Base-by-base conservation (phyloP, 2,797 vertebrate species). In the Darevskia mixta region DNA sequence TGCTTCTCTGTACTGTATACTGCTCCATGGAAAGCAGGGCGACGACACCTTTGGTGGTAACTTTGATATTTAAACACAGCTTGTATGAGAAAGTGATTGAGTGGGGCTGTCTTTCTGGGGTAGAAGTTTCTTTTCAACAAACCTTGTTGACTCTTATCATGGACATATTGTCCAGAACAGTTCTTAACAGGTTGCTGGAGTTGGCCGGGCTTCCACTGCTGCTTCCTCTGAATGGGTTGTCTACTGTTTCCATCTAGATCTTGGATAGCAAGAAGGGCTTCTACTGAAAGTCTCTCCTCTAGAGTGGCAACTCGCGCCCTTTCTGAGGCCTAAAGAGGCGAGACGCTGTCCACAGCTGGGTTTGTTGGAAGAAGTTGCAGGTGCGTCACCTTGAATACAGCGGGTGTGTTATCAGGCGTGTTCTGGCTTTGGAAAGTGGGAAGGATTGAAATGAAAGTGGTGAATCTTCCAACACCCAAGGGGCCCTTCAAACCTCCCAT, bases 51-150 rank as follows among this genome's bases (percentile, higher is more conserved):
- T 13, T 71, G 29, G 71, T 79, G 23, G 75, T 64, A 61, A 38
- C 55, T 35, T 43, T 35, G 45, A 45, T 27, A 32, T 73, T 82
- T 27, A 75, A 38, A 32, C 45, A 5, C 32, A 76, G 17, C 58
- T 76, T 76, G 29, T 75, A 43, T 82, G 41, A 75, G 45, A 23
- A 87, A 32, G 8, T 64, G 38, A 18, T 76, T 66, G 41, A 32
- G 43, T 20, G 41, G n/a, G 87, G 18, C 27, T 80, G 58, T 25
- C 45, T 75, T 69, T 72, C 20, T 61, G 55, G 75, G 55, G 23
- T 43, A 84, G 38, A 43, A 84, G n/a, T 78, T 72, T 67, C 41
- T 75, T 85, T 82, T 89, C 35, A 43, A 79, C 79, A 75, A 55
- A 38, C 67, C 29, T 73, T 15, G 71, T 55, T 67, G 4, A 38